These are phyloP conservation scores for Tyrannus savana DNA, from an alignment of 2,113 vertebrate genomes.

Conservation along the genomic window DNA sequence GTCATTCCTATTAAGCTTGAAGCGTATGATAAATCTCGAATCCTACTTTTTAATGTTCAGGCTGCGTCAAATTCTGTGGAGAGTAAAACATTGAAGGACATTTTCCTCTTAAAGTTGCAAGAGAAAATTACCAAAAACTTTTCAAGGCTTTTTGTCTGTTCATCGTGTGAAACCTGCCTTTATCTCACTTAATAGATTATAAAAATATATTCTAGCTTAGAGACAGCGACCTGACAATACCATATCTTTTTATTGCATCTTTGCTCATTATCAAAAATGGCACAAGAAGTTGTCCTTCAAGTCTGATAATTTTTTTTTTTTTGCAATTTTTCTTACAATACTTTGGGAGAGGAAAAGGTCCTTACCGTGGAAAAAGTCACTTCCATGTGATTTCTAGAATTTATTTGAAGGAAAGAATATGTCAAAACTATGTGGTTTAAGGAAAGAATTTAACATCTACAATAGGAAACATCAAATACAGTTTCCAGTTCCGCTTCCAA, in stretches of 20 bases:
- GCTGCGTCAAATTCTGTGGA: not conserved
- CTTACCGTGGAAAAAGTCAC: constrained; percentile 5
- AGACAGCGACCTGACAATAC: not conserved
- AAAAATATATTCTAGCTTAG: not conserved
- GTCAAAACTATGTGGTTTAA: not conserved
- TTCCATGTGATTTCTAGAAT: constrained; percentile 1
- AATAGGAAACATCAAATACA: constrained; percentile 45
- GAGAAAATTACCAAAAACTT: not conserved
- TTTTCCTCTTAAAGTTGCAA: not conserved
- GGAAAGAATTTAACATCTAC: constrained; percentile 10
- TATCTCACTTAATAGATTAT: not conserved
- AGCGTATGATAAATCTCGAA: constrained; percentile 31
- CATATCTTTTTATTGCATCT: not conserved
- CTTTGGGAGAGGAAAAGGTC: not conserved
- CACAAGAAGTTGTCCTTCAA: not conserved
- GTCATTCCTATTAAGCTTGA: constrained; percentile 60
- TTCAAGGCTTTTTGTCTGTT: not conserved
- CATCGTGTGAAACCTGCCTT: not conserved
- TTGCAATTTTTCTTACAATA: not conserved
- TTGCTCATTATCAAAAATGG: not conserved
- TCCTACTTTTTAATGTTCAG: constrained; percentile 4
- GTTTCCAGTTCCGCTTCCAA: constrained; percentile 56
- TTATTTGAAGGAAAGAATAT: constrained; percentile 7
- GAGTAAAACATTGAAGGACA: not conserved
- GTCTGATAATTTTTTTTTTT: not conserved